Evolutionary conservation across 2,888 invertebrate genomes (phyloP), one percentile per base, ranked within the genome.

Genomic region (Aspidiotus destructor): DNA sequence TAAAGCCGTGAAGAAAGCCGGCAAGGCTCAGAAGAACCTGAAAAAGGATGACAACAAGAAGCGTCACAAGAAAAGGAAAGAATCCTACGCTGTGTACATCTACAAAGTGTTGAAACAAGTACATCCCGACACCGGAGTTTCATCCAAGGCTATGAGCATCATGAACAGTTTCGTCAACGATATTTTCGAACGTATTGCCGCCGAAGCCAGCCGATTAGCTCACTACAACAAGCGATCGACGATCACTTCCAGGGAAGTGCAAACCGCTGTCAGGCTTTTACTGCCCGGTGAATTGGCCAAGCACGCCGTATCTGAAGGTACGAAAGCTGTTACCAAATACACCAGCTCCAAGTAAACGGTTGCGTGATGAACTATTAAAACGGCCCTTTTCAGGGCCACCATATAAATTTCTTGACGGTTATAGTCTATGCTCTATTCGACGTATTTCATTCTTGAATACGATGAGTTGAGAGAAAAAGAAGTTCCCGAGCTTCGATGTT

Each of bases 151-250:
- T 0, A 87, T 87, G 84, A 76, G 81, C 73, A 86, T 88, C 72
- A 86, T 88, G 86, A 86, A 87, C 76, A 84, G 83, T 73, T 88
- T 88, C 71, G 85, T 89, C 0, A 85, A 84, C 73, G 88, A 89
- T 73, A 84, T 87, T 74, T 80, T 89, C 74, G 87, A 89, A 75
- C 82, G 84, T 57, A 84, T 89, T 58, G 86, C 86, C 0, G 62
- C 53, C 44, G 70, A 70, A 67, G n/a, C 70, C 10, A 70, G 69
- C 0, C 81, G 83, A 62, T 75, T 88, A 70, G 84, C 84, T 0
- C 81, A 82, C 10, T 84, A 85, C 75, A 80, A 79, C 76, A 80
- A 80, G 75, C 80, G 82, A 58, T 83, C 81, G 0, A 88, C 87
- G 0, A 80, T 89, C 74, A 82, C 83, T 0, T 84, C 84, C 71